Percentiles rank a stretch among this genome's conserved stretches.
Evolutionary conservation across 2,797 vertebrate species (phyloP).

Genomic region (Lophura swinhoii): DNA sequence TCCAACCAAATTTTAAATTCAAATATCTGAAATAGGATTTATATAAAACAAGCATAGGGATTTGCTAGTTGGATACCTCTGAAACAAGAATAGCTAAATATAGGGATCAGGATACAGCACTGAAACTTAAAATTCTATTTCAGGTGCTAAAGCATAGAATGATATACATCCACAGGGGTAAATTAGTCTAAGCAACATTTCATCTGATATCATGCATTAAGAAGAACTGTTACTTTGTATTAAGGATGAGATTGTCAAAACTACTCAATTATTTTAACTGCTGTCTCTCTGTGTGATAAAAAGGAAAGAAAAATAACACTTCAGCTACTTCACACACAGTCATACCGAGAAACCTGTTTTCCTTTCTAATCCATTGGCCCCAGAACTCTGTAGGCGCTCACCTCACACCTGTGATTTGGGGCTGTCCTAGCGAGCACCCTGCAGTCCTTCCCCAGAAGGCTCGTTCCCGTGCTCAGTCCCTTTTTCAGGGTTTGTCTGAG

Average conservation of each 20-base stretch:
- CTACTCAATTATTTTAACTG: neutral
- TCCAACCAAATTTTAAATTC: constrained; percentile 4
- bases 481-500: neutral
- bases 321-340: neutral
- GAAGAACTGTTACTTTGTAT: neutral
- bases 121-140: constrained; percentile 8
- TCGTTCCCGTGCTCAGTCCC: rapidly evolving
- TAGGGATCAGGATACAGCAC: neutral
- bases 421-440: neutral
- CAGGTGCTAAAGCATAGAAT: neutral
- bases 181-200: neutral
- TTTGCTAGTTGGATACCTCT: neutral
- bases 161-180: neutral
- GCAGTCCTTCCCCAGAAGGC: rapidly evolving
- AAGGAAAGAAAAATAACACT: neutral
- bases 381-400: neutral
- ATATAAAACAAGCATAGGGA: neutral
- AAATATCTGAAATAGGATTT: constrained; percentile 18
- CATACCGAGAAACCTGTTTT: neutral
- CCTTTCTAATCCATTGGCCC: neutral
- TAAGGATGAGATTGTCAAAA: neutral
- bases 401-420: neutral
- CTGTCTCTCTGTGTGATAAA: neutral
- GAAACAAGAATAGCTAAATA: constrained; percentile 26
- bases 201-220: neutral